Evolutionary conservation across 2,888 invertebrate species (phyloP).

Genomic region (Acronicta aceris): DNA sequence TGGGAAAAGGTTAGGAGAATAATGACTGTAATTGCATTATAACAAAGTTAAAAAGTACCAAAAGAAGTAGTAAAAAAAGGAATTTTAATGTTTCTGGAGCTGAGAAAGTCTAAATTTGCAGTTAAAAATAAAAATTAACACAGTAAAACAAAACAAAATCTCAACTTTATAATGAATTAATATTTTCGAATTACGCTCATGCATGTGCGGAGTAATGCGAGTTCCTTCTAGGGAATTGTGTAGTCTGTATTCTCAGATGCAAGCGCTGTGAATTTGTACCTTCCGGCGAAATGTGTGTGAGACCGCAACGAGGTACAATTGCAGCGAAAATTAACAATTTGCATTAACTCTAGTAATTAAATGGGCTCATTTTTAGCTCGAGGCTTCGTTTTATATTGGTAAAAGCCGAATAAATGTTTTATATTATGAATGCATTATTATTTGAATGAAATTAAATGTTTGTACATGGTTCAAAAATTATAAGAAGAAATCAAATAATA

Average conservation of each 20-base stretch:
- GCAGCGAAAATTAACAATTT: conserved; percentile 62
- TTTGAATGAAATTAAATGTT: not conserved
- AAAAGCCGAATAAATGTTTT: conserved; percentile 29
- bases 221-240: conserved; percentile 5
- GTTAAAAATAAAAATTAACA: no score
- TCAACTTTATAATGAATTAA: no score
- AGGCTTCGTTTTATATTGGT: conserved; percentile 41
- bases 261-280: conserved; percentile 73
- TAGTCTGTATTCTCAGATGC: conserved; percentile 49
- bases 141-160: no score
- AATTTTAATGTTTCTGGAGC: no score
- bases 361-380: conserved; percentile 38
- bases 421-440: conserved; percentile 1
- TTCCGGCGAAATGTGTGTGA: conserved; percentile 79
- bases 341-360: conserved; percentile 63
- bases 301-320: conserved; percentile 75
- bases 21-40: no score
- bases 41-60: no score
- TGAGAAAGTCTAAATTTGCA: no score
- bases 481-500: not conserved
- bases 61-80: no score
- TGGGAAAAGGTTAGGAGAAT: no score
- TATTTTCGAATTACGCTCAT: no score
- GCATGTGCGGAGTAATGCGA: not conserved
- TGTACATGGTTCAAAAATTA: not conserved